Evolutionary conservation across 2,888 invertebrate species (phyloP).

Genomic region (Eustalomyia histrio): DNA sequence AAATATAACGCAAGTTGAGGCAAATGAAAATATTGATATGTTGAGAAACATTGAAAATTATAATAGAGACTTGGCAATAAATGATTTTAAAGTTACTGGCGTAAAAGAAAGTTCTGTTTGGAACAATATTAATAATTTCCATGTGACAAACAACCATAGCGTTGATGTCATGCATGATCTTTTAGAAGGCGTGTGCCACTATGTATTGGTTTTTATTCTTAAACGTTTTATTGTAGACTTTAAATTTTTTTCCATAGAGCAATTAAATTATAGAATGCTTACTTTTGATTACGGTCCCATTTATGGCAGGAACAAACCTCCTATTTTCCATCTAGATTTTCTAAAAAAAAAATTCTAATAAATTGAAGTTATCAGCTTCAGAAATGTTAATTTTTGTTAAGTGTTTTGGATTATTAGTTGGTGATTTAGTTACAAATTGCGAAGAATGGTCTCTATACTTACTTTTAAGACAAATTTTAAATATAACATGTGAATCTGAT

Average conservation of each 20-base stretch:
- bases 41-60: conserved; percentile 34
- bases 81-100: conserved; percentile 26
- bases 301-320: conserved; percentile 34
- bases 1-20: too few relatives aligned
- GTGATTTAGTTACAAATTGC: conserved; percentile 34
- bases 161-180: too few relatives aligned
- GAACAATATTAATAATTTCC: conserved; percentile 37
- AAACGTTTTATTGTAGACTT: conserved; percentile 29
- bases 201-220: conserved; percentile 40
- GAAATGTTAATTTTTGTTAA: conserved; percentile 40
- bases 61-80: conserved; percentile 13
- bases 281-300: conserved; percentile 44
- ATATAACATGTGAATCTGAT: conserved; percentile 28
- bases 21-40: conserved; percentile 20
- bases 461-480: conserved; percentile 33
- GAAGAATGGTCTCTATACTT: conserved; percentile 37
- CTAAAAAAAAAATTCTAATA: too few relatives aligned
- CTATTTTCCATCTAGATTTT: too few relatives aligned
- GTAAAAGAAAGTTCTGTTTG: conserved; percentile 42
- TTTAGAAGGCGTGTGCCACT: conserved; percentile 44
- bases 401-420: conserved; percentile 35
- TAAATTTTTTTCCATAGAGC: too few relatives aligned
- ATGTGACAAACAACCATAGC: conserved; percentile 48
- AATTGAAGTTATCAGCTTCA: conserved; percentile 38
- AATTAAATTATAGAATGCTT: conserved; percentile 47